Evolutionary conservation across 2,797 vertebrate species (phyloP).

Genomic region (Thripadectes ignobilis): DNA sequence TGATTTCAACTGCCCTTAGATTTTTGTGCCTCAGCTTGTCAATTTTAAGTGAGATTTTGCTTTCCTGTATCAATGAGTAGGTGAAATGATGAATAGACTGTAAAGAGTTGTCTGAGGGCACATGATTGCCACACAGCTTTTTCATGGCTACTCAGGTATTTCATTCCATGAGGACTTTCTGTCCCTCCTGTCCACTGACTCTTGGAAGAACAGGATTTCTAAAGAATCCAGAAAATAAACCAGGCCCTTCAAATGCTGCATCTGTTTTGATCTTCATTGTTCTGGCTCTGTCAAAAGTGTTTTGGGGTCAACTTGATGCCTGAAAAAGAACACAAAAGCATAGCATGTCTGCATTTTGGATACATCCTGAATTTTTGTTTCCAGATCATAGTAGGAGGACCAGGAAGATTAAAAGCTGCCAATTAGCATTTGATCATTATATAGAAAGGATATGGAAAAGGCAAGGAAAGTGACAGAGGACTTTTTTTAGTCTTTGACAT

Average conservation of each 20-base stretch:
- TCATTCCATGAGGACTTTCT: background rate
- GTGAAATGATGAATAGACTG: background rate
- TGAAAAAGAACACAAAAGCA: background rate
- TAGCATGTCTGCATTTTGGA: background rate
- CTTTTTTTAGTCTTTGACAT: background rate
- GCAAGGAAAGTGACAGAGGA: background rate
- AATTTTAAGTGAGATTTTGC: background rate
- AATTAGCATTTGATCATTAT: background rate
- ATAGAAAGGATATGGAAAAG: background rate
- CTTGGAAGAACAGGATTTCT: background rate
- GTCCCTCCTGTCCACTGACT: background rate
- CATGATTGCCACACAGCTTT: background rate
- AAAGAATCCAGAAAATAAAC: background rate
- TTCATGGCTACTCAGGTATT: background rate
- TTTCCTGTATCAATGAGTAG: background rate
- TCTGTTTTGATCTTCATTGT: background rate
- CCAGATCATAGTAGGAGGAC: background rate
- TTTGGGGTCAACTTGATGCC: background rate
- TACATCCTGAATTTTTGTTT: background rate
- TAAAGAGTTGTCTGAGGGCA: background rate
- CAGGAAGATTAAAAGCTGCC: background rate
- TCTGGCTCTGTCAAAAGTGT: background rate
- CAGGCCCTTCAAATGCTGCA: background rate
- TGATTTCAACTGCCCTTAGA: background rate
- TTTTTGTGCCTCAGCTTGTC: background rate